Base-by-base conservation (phyloP, 1,140 invertebrate species). In the Heliconius hewitsoni region DNA sequence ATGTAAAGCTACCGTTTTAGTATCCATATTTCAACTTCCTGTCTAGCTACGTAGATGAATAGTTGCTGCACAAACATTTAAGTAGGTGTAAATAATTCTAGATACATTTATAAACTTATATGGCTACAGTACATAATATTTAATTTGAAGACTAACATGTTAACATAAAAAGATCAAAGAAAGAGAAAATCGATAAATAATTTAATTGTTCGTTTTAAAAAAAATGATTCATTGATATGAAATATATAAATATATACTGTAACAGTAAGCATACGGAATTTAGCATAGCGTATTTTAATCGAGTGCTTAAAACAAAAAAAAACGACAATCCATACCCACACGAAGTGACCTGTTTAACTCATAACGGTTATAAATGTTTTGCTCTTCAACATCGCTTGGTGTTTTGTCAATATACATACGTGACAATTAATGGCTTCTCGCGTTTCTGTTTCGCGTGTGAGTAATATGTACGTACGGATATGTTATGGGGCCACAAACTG, bases 321-420 rank as follows among this genome's bases (percentile, higher is more conserved):
- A 75, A 76, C 27, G 57, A 57, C 60, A 71, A 50, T 34, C 50
- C 73, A 81, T 80, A 80, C 55, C 55, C 77, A 71, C 75, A 81
- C 79, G 74, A 73, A 77, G 55, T 81, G 82, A 81, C 82, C 79
- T 71, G 77, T 83, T 78, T 80, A 78, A 78, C 55, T 78, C 73
- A 71, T 73, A 76, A 78, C 76, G 75, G 75, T 39, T 74, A 73
- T 76, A 78, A 78, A 71, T 81, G 82, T 80, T 83, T 78, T 71
- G 77, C 60, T 79, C 46, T 46, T 72, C 37, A 30, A 27, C 60
- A 73, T 52, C 60, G 72, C 34, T 76, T 55, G 42, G 52, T 82
- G 81, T 82, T 82, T 82, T 80, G 71, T 77, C 71, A 82, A 82
- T 81, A 78, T 76, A 78, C n/a, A 78, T 76, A 78, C n/a, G 73